phyloP scores from a whole-genome alignment of 2,797 vertebrate genomes.

The Coranthus polyacanthus region DNA sequence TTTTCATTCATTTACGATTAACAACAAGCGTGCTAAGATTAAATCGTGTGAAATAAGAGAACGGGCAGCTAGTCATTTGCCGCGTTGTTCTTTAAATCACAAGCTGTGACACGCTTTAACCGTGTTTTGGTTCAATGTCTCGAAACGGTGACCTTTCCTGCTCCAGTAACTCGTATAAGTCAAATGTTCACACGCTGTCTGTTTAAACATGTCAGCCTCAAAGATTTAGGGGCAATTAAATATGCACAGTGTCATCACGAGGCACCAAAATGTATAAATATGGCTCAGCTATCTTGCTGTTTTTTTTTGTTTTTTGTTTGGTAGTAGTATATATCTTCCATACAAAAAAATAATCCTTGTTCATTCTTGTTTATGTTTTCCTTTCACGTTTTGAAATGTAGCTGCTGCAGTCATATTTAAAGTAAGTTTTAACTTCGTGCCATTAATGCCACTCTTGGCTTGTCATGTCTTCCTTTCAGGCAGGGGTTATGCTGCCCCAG shows the following conservation, averaged over 20 bases:
- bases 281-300: no score
- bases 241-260: not conserved
- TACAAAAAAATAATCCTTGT: not conserved
- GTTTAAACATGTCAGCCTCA: not conserved
- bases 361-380: not conserved
- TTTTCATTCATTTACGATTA: conserved; percentile 10
- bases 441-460: not conserved
- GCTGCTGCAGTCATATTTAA: not conserved
- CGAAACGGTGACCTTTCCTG: conserved; percentile 38
- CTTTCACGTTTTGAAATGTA: no score
- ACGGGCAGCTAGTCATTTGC: not conserved
- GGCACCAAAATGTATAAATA: not conserved
- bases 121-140: not conserved
- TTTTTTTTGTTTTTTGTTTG: not conserved
- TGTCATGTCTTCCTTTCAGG: conserved; percentile 68
- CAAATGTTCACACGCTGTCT: not conserved
- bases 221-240: not conserved
- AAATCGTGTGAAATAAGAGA: not conserved
- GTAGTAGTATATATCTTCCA: no score
- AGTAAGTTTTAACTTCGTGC: no score
- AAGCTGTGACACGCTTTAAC: not conserved
- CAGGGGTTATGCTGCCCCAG: conserved; percentile 87
- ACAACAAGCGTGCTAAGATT: not conserved
- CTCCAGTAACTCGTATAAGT: not conserved
- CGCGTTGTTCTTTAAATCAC: not conserved